Evolutionary conservation across 1,140 invertebrate genomes (phyloP).

Genomic region (Idris sp.): DNA sequence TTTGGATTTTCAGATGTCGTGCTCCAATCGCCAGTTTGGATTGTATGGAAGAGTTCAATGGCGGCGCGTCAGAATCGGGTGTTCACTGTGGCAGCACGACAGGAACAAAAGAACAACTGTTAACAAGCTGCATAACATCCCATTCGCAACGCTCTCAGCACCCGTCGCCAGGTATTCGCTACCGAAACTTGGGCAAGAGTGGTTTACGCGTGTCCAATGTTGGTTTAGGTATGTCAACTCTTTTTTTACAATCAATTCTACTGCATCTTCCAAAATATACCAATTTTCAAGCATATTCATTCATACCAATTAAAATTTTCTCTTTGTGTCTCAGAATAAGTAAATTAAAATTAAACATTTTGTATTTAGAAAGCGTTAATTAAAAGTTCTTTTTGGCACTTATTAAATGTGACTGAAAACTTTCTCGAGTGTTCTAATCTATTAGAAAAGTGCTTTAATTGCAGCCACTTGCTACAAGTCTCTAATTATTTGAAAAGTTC

Average conservation of each 20-base stretch:
- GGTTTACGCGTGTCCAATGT: constrained; percentile 94
- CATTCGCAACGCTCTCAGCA: constrained; percentile 77
- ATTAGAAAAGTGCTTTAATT: too few relatives aligned
- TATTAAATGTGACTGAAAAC: too few relatives aligned
- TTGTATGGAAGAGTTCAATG: constrained; percentile 94
- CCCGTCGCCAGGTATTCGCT: constrained; percentile 86
- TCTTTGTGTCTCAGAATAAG: too few relatives aligned
- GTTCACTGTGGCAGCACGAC: constrained; percentile 73
- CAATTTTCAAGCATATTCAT: constrained; percentile 11
- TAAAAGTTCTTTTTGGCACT: too few relatives aligned
- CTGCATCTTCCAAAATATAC: too few relatives aligned
- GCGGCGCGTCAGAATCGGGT: constrained; percentile 74
- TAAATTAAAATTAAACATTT: too few relatives aligned
- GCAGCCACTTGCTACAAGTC: too few relatives aligned
- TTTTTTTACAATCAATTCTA: constrained; percentile 12
- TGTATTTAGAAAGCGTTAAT: too few relatives aligned
- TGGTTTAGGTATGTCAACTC: constrained; percentile 84
- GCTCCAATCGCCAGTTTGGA: constrained; percentile 93
- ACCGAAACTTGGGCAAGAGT: constrained; percentile 95
- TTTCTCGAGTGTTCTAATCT: too few relatives aligned
- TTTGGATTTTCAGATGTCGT: constrained; percentile 90
- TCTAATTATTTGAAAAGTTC: too few relatives aligned
- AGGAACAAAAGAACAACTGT: constrained; percentile 78
- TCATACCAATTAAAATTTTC: constrained; percentile 6
- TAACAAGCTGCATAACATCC: constrained; percentile 75